Evolutionary conservation across 2,888 invertebrate species (phyloP), one percentile per base, ranked within the genome.

Genomic region (Drosophila prolongata): DNA sequence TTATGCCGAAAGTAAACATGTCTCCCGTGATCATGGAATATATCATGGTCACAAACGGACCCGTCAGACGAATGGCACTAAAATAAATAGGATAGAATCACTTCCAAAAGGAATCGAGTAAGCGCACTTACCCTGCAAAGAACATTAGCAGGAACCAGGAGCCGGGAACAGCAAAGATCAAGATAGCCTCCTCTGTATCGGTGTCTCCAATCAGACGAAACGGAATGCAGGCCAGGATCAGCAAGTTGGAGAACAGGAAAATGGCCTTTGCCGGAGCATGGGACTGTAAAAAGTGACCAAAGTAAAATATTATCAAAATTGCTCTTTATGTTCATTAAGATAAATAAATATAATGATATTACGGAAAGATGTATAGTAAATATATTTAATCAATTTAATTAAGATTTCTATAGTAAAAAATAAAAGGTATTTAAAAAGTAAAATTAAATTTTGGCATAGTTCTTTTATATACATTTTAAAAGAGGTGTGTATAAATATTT

Each of bases 11-110:
- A 30, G 99, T 98, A 90, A 99, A 95, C 97, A 99, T 98, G 93
- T 99, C 99, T 49, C 99, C 99, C 0, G 97, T 97, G 90, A 99
- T 97, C 99, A 99, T 99, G 89, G 98, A 98, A 94, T 98, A 99
- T 82, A 99, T 98, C 98, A 99, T 99, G 11, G 99, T 99, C 67
- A 99, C 99, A 93, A 99, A 99, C 0, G 99, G 99, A 46, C 99
- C 99, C 0, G 99, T 99, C 86, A 99, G 93, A 66, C 97, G 95
- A 37, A 98, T 96, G 42, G 98, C 98, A 8, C 98, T 98, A 93
- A 4, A 76, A 49, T 14, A 10, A 5, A 92, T 76, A 6, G 6
- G 0, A 1, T 3, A 9, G 13, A 35, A 1, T 1, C 13, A 8
- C 8, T 5, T 8, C 14, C n/a, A 3, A 5, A 3, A 8, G 10